Evolutionary conservation across 2,888 invertebrate species (phyloP).

Genomic region (Chydorus sphaericus): DNA sequence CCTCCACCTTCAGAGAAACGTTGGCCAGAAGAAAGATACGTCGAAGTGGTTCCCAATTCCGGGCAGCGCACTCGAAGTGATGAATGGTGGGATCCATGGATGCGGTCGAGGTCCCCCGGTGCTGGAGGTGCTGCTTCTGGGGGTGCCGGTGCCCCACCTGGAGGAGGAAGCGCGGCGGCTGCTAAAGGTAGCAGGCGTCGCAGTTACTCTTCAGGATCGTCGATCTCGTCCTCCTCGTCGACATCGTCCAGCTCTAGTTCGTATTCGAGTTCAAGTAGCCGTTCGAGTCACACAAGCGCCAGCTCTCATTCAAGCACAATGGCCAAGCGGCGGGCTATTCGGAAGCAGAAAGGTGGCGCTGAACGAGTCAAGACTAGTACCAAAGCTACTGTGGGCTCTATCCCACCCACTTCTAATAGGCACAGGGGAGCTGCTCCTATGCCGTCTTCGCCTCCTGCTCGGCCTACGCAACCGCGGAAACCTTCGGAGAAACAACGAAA

Average conservation of each 20-base stretch:
- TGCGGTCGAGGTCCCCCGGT: slow-evolving; percentile 52
- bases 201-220: slow-evolving; percentile 57
- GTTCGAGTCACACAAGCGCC: slow-evolving; percentile 21
- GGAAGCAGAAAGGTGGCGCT: background rate
- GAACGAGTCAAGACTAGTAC: background rate
- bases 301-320: slow-evolving; percentile 17
- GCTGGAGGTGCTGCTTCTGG: slow-evolving; percentile 11
- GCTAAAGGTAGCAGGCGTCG: slow-evolving; percentile 34
- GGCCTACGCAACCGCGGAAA: background rate
- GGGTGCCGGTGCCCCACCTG: slow-evolving; percentile 8
- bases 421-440: background rate
- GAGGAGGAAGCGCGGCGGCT: slow-evolving; percentile 36
- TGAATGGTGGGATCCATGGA: slow-evolving; percentile 95
- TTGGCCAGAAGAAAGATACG: slow-evolving; percentile 14
- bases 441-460: background rate
- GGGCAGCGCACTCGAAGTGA: slow-evolving; percentile 42
- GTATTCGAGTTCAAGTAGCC: slow-evolving; percentile 15
- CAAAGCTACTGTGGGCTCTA: no score
- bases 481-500: background rate
- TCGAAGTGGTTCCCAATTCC: slow-evolving; percentile 10
- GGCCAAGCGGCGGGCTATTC: background rate
- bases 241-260: slow-evolving; percentile 21
- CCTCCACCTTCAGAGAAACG: slow-evolving; percentile 7
- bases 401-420: no score
- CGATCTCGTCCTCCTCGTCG: slow-evolving; percentile 29